These are phyloP conservation scores for Apodemia duryi DNA, from an alignment of 2,888 invertebrate genomes.

Conservation along the genomic window DNA sequence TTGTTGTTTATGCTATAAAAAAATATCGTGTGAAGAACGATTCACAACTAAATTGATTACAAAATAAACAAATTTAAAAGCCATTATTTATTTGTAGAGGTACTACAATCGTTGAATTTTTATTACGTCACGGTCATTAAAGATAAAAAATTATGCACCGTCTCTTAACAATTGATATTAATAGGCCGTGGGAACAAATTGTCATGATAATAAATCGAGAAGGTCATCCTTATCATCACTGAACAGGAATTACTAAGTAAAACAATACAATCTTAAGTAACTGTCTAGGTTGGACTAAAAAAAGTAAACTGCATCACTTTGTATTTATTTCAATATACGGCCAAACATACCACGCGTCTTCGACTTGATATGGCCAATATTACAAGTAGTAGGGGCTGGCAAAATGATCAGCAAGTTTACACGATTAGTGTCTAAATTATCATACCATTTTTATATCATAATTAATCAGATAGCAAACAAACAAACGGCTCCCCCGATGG, in stretches of 20 bases:
- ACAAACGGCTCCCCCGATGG: too few species aligned
- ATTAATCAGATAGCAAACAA: too few species aligned
- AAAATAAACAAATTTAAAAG: neutral
- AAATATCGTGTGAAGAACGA: neutral
- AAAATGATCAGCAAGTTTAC: too few species aligned
- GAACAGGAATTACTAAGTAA: slow-evolving; percentile 24
- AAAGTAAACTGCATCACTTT: neutral
- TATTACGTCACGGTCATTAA: slow-evolving; percentile 9
- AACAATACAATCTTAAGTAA: neutral
- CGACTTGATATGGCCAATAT: too few species aligned
- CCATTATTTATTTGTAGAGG: slow-evolving; percentile 8
- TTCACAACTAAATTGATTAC: neutral
- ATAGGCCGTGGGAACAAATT: slow-evolving; percentile 40
- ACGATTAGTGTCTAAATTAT: too few species aligned
- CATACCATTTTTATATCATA: too few species aligned
- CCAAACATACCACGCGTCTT: neutral
- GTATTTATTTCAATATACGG: neutral
- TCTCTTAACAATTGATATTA: slow-evolving; percentile 30
- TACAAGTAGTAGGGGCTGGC: neutral
- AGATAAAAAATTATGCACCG: slow-evolving; percentile 14
- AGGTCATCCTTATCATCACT: slow-evolving; percentile 32
- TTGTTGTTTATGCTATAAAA: neutral
- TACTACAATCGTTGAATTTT: slow-evolving; percentile 16
- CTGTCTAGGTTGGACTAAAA: neutral
- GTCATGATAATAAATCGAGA: slow-evolving; percentile 39